Percentiles rank a stretch among this genome's conserved stretches.
These are phyloP conservation scores for Oxygymnocypris stewartii DNA, from an alignment of 2,113 vertebrate species.

Conservation along the genomic window DNA sequence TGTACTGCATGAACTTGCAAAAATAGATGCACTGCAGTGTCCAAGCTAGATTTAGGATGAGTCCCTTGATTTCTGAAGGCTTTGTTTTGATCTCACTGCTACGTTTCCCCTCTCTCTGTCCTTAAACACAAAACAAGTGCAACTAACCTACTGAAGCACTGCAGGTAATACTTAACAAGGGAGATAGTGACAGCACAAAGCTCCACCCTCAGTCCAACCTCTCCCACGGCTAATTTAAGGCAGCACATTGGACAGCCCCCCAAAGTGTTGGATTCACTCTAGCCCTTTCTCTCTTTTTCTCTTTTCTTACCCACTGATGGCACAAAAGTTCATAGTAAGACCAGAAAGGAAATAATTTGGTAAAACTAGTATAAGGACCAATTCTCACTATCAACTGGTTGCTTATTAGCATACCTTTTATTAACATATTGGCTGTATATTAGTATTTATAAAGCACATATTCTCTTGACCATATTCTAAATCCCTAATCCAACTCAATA, in stretches of 20 bases:
- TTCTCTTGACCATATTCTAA: too few species aligned
- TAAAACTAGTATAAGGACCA: too few species aligned
- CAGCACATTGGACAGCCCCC: slow-evolving; percentile 69
- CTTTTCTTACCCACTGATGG: slow-evolving; percentile 28
- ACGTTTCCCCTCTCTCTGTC: slow-evolving; percentile 57
- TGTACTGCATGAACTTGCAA: slow-evolving; percentile 61
- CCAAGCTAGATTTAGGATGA: neutral
- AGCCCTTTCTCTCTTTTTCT: slow-evolving; percentile 50
- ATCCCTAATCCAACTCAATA: too few species aligned
- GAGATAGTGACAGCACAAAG: slow-evolving; percentile 69
- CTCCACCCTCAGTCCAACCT: slow-evolving; percentile 74
- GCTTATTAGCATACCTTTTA: too few species aligned
- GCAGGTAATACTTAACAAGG: slow-evolving; percentile 81
- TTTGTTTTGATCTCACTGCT: slow-evolving; percentile 25
- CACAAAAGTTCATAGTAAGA: neutral
- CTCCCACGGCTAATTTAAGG: slow-evolving; percentile 79
- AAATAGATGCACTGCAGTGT: slow-evolving; percentile 29
- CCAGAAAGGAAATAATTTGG: neutral
- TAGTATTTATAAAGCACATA: too few species aligned
- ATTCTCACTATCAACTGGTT: too few species aligned
- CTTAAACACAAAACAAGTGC: slow-evolving; percentile 66
- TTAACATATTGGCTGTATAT: too few species aligned
- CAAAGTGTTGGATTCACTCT: slow-evolving; percentile 59
- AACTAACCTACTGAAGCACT: slow-evolving; percentile 67
- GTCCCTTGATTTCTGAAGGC: slow-evolving; percentile 28